Base-by-base conservation (phyloP, 1,140 invertebrate species). In the Sarcophaga bullata region DNA sequence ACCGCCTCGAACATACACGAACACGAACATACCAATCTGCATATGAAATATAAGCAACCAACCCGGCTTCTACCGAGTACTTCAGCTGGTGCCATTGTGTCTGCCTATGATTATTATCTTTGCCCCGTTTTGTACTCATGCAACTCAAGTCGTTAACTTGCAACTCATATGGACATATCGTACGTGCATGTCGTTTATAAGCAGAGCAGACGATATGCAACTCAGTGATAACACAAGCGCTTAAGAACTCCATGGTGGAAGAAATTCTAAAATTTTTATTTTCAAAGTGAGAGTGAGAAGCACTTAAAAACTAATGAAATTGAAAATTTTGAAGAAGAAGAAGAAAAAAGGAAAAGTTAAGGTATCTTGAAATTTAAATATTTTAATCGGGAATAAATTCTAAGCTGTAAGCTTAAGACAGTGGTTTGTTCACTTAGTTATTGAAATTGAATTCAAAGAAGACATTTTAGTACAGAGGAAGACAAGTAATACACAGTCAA, bases 101-200 rank as follows among this genome's bases (percentile, higher is more conserved):
- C 73, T 76, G 73, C 37, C 73, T 76, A 46, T 46, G 73, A 76
- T 76, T 76, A 76, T 76, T 76, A 76, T 76, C 73, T 76, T 47
- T 37, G 25, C 25, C 25, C 15, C n/a, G n/a, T n/a, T n/a, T 76
- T 76, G 47, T 50, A 50, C 62, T 19, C 62, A 68, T 68, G 62
- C 17, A 68, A 68, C 62, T 68, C 9, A n/a, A 19, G 62, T 6
- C 15, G 15, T 58, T 58, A n/a, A n/a, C 25, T 58, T 58, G 6
- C 54, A n/a, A 58, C 54, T 58, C 13, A 58, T 58, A 13, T 13
- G n/a, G n/a, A 58, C 54, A 15, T 58, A n/a, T 58, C 25, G 25
- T 37, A 37, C 25, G 25, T 37, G 25, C 25, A 37, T 37, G 25
- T 37, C 25, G 25, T 37, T 37, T 37, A 37, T 37, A 37, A 37